Conservation (phyloP, 1,140 invertebrate genomes). For the Drosophila bifasciata region DNA sequence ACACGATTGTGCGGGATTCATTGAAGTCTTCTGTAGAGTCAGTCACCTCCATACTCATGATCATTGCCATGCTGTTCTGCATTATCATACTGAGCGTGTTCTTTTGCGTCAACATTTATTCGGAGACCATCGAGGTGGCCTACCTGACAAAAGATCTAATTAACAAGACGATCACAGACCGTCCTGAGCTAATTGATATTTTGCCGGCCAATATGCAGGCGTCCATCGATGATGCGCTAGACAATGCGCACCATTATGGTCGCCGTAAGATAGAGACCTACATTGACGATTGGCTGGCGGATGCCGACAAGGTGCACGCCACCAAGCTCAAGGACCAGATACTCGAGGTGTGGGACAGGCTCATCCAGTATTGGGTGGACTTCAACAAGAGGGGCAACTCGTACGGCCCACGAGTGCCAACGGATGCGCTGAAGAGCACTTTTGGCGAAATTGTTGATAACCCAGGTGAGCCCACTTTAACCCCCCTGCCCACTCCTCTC, state of each 20-base stretch:
- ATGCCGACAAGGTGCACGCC: slow-evolving; percentile 92
- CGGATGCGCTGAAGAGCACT: slow-evolving; percentile 88
- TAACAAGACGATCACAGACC: slow-evolving; percentile 94
- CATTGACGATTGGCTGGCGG: slow-evolving; percentile 88
- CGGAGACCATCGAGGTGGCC: slow-evolving; percentile 96
- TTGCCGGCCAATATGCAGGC: slow-evolving; percentile 90
- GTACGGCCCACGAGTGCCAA: slow-evolving; percentile 88
- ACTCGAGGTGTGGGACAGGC: slow-evolving; percentile 95
- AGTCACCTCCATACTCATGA: slow-evolving; percentile 87
- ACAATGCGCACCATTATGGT: slow-evolving; percentile 96
- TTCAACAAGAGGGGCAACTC: slow-evolving; percentile 85
- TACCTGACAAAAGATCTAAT: slow-evolving; percentile 94
- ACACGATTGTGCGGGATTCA: slow-evolving; percentile 84
- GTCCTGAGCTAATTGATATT: slow-evolving; percentile 92
- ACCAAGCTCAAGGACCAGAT: slow-evolving; percentile 95
- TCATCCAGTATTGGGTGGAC: slow-evolving; percentile 96
- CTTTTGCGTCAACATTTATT: slow-evolving; percentile 91
- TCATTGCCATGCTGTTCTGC: slow-evolving; percentile 88
- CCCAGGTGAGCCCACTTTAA: slow-evolving; percentile 64
- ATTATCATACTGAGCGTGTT: slow-evolving; percentile 84
- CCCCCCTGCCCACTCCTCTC: neutral
- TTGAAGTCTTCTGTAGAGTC: slow-evolving; percentile 86
- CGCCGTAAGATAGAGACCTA: slow-evolving; percentile 82
- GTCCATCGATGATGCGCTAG: slow-evolving; percentile 92
- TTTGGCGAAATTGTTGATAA: slow-evolving; percentile 85